A percentile compares a stretch with the other conserved stretches of the same genome.
Conservation (phyloP, 2,797 vertebrate genomes). For the Tiaroga cobitis region DNA sequence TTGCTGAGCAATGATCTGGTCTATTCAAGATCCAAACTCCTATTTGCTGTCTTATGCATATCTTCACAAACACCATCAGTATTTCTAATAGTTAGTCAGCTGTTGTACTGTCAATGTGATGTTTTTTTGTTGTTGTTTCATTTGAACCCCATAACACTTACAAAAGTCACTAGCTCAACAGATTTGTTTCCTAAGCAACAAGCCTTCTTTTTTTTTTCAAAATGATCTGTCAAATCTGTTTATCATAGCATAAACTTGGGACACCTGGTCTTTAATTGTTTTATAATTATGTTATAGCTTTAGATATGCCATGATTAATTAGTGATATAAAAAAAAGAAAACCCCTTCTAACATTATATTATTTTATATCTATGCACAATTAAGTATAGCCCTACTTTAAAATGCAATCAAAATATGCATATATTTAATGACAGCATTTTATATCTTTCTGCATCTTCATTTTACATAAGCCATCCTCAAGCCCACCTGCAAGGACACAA, state of each 20-base stretch:
- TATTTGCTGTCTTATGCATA: constrained; percentile 1
- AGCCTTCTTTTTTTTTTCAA: neutral
- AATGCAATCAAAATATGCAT: neutral
- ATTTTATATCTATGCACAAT: too few relatives aligned
- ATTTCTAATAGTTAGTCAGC: neutral
- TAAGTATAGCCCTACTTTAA: neutral
- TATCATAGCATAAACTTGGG: neutral
- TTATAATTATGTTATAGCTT: constrained; percentile 8
- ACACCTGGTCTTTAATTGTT: constrained; percentile 24
- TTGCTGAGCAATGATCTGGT: constrained; percentile 41
- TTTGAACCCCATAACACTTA: neutral
- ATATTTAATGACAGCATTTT: constrained; percentile 15
- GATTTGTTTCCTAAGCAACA: constrained; percentile 15
- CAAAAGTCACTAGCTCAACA: neutral
- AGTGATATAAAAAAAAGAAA: neutral
- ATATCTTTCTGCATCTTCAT: constrained; percentile 32
- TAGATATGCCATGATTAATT: constrained; percentile 5
- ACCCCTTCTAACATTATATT: too few relatives aligned
- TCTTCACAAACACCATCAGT: constrained; percentile 10
- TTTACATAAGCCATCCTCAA: constrained; percentile 52
- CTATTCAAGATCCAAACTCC: neutral
- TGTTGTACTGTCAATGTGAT: neutral
- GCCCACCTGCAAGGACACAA: constrained; percentile 55
- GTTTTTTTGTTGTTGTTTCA: neutral
- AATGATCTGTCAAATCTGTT: constrained; percentile 3